phyloP scores from a whole-genome alignment of 2,888 invertebrate species.

The Formica aserva region DNA sequence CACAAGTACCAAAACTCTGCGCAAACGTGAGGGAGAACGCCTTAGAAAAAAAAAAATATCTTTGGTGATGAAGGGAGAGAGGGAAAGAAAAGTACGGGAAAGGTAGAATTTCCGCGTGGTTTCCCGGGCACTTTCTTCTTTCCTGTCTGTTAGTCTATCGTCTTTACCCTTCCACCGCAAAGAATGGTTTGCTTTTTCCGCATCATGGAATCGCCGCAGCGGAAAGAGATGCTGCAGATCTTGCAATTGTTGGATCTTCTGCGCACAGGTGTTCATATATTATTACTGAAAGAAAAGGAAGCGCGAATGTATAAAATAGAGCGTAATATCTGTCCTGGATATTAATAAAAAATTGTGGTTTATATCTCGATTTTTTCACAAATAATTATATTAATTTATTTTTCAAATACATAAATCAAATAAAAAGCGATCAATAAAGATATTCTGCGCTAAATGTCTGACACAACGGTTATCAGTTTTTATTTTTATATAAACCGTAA shows the following conservation, averaged over 20 bases:
- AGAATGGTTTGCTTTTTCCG: conserved; percentile 55
- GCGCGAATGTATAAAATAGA: neutral
- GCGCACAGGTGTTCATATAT: conserved; percentile 1
- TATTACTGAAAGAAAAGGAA: conserved; percentile 1
- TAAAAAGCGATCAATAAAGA: neutral
- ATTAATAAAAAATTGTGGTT: neutral
- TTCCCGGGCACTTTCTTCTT: conserved; percentile 53
- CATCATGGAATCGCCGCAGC: conserved; percentile 62
- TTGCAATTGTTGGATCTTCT: conserved; percentile 48
- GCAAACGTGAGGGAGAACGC: conserved; percentile 15
- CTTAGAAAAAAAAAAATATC: conserved; percentile 38
- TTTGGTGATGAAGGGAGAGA: neutral
- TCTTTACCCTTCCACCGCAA: conserved; percentile 49
- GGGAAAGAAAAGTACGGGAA: conserved; percentile 34
- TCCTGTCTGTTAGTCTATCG: conserved; percentile 51
- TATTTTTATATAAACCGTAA: conserved; percentile 13
- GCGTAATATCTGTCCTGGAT: neutral
- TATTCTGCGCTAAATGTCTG: neutral
- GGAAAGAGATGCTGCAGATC: conserved; percentile 49
- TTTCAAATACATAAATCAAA: neutral
- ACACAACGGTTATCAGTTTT: neutral
- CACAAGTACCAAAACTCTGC: conserved; percentile 36
- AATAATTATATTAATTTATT: neutral
- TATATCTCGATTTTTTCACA: neutral
- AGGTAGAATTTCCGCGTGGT: conserved; percentile 45